Evolutionary conservation across 2,113 vertebrate genomes (phyloP).

Genomic region (human (Homo sapiens)): DNA sequence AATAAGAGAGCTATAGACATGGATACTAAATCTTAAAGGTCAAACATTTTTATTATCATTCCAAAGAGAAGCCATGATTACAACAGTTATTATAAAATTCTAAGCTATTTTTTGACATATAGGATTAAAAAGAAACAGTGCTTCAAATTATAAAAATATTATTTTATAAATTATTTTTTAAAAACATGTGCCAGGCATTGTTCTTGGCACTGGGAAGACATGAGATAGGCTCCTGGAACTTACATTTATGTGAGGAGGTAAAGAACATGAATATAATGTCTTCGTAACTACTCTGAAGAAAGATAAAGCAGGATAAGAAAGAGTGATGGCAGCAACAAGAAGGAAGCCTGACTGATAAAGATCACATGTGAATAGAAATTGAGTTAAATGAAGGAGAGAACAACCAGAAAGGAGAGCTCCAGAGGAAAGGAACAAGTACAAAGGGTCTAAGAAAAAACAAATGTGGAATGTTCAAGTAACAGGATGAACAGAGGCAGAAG

Average conservation of each 20-base stretch:
- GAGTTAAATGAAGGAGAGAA: neutral
- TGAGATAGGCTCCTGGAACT: neutral
- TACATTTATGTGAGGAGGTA: neutral
- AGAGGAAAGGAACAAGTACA: neutral
- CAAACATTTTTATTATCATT: conserved; percentile 37
- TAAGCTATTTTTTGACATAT: conserved; percentile 18
- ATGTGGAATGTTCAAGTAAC: neutral
- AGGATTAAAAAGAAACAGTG: neutral
- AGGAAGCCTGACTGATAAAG: neutral
- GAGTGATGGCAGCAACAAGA: neutral
- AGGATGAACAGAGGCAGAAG: neutral
- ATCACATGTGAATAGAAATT: neutral
- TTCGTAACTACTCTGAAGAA: neutral
- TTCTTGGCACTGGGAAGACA: neutral
- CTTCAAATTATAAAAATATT: conserved; percentile 33
- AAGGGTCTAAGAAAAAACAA: neutral
- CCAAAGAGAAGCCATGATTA: conserved; percentile 31
- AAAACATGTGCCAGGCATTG: neutral
- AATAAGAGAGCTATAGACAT: neutral
- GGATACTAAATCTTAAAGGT: conserved; percentile 20
- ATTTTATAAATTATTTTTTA: neutral
- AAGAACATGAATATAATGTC: neutral
- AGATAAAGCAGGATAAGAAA: neutral
- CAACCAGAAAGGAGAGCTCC: neutral
- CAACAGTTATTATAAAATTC: conserved; percentile 6